Percentiles rank a stretch among this genome's conserved stretches.
Conservation (phyloP, 2,113 vertebrate species). For the Etheostoma cragini region DNA sequence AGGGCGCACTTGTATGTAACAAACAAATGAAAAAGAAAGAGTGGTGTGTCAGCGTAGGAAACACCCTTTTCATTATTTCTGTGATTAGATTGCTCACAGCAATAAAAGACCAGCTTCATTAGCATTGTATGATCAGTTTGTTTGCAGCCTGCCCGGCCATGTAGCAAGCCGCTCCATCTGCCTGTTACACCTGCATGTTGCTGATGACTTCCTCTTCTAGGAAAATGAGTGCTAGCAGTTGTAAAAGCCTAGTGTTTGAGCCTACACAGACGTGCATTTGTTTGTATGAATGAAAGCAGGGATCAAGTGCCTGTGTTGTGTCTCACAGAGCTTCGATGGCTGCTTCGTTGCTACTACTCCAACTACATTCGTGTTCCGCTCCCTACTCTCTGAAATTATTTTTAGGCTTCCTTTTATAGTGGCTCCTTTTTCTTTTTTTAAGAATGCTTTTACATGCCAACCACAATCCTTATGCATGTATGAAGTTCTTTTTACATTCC, state of each 20-base stretch:
- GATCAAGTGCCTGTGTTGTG: neutral
- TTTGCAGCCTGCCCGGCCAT: neutral
- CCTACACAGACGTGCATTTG: constrained; percentile 10
- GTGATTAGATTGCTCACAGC: neutral
- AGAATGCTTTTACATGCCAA: neutral
- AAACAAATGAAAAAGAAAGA: neutral
- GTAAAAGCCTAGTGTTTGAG: neutral
- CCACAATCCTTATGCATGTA: constrained; percentile 27
- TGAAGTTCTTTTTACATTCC: neutral
- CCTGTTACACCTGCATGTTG: constrained; percentile 18
- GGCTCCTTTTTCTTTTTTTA: constrained; percentile 9
- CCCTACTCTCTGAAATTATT: neutral
- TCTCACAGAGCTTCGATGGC: neutral
- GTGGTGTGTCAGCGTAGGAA: neutral
- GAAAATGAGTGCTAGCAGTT: neutral
- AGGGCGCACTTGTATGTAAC: neutral
- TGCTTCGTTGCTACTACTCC: constrained; percentile 7
- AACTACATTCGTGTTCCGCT: neutral
- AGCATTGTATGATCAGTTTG: constrained; percentile 13
- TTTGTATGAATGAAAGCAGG: neutral
- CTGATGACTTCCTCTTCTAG: neutral
- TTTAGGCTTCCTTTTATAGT: constrained; percentile 26
- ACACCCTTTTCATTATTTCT: neutral
- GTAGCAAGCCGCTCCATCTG: neutral
- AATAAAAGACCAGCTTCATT: constrained; percentile 11